Evolutionary conservation across 2,797 vertebrate genomes (phyloP), one percentile per base, ranked within the genome.

Genomic region (Siniperca scherzeri): DNA sequence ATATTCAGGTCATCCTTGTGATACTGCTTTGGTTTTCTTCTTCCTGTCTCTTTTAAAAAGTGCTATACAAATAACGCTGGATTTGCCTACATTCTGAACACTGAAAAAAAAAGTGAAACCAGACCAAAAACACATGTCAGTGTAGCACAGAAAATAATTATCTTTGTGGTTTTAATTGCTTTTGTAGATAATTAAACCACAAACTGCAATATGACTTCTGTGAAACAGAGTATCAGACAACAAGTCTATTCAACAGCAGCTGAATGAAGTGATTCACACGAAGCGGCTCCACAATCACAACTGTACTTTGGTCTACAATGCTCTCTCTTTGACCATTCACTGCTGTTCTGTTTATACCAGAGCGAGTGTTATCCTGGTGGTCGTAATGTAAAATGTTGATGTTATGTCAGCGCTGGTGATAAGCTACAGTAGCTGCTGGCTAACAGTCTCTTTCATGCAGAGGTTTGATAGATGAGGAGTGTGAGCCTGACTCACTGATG

Each of bases 271-370:
- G 80, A 87, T 83, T 92, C 91, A 91, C 81, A 42, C 16, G 3
- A 48, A 74, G 77, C 42, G 16, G 81, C 77, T 81, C 65, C 68
- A 85, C 85, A 78, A 86, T 89, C 84, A 67, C 71, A 70, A 91
- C 88, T 84, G 83, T 77, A 73, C 83, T 84, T 48, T n/a, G 52
- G 50, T 38, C 60, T 12, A 91, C 82, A 92, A 85, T 71, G 83
- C 77, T 77, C 75, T n/a, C 81, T 84, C 90, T 93, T 87, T 92
- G 89, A 92, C 84, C 84, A 89, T 88, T 94, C 90, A 93, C 84
- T 12, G 74, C 80, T 10, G 61, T 12, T 85, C 87, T 89, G 87
- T 92, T 89, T 84, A 79, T 27, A 61, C 70, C 81, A 42, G 30
- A 40, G 60, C 10, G 7, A 88, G 77, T 83, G 80, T 82, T 79